These are phyloP conservation scores for Sarcophaga caerulescens DNA, from an alignment of 2,888 invertebrate species.

Conservation along the genomic window DNA sequence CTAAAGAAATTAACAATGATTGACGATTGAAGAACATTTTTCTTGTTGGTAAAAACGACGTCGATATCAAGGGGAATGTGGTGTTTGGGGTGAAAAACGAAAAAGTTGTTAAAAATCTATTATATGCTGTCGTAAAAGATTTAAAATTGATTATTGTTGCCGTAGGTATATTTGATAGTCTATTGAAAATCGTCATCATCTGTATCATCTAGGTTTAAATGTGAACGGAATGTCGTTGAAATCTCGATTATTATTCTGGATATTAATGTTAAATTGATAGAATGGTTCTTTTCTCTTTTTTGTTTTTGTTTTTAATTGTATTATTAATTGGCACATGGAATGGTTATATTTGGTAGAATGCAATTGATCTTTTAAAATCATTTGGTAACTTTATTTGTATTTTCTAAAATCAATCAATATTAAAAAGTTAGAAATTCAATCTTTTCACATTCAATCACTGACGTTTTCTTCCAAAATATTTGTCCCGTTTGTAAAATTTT, in stretches of 20 bases:
- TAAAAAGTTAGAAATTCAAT: not conserved
- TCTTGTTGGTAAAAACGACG: slow-evolving; percentile 20
- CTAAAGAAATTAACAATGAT: slow-evolving; percentile 69
- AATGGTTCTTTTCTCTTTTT: slow-evolving; percentile 60
- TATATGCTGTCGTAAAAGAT: slow-evolving; percentile 33
- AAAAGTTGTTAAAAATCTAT: slow-evolving; percentile 31
- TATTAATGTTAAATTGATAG: slow-evolving; percentile 9
- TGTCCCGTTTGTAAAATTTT: slow-evolving; percentile 85
- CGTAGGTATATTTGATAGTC: slow-evolving; percentile 15
- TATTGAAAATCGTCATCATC: slow-evolving; percentile 57
- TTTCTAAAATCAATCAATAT: slow-evolving; percentile 2
- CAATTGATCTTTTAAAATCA: slow-evolving; percentile 52
- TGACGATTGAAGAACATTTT: slow-evolving; percentile 66
- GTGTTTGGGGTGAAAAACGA: slow-evolving; percentile 15
- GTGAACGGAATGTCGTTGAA: slow-evolving; percentile 63
- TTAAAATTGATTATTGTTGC: slow-evolving; percentile 37
- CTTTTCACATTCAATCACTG: slow-evolving; percentile 65
- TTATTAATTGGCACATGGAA: slow-evolving; percentile 67
- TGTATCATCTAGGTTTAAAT: slow-evolving; percentile 57
- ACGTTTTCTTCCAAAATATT: slow-evolving; percentile 77
- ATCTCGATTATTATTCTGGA: slow-evolving; percentile 17
- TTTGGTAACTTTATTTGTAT: slow-evolving; percentile 37
- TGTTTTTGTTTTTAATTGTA: slow-evolving; percentile 57
- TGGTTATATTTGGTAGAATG: slow-evolving; percentile 44
- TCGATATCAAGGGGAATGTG: not conserved